Conservation (phyloP, 1,140 invertebrate species). For the Diachasmimorpha longicaudata region DNA sequence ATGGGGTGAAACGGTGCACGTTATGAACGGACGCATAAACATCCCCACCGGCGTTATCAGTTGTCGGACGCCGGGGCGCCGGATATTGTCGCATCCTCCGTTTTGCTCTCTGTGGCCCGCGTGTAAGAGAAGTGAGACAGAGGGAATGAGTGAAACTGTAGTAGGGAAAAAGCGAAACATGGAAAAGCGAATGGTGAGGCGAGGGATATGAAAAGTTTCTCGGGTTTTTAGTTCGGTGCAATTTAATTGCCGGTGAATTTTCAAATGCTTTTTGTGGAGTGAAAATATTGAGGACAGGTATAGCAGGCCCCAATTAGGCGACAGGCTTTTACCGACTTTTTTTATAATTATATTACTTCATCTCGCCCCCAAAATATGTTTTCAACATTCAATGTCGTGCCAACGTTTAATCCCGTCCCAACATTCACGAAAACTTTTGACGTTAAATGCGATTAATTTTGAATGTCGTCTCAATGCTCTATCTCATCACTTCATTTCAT, state of each 20-base stretch:
- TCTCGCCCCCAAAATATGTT: neutral
- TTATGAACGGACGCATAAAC: conserved; percentile 63
- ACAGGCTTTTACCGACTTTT: conserved; percentile 19
- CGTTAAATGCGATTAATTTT: too few relatives aligned
- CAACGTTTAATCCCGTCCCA: too few relatives aligned
- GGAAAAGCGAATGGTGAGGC: neutral
- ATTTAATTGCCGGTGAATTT: neutral
- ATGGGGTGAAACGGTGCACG: conserved; percentile 47
- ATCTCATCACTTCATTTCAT: too few relatives aligned
- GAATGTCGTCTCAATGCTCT: too few relatives aligned
- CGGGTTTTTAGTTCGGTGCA: neutral
- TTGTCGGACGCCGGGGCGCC: conserved; percentile 64
- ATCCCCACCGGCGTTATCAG: conserved; percentile 62
- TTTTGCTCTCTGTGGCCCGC: conserved; percentile 46
- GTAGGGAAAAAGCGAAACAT: conserved; percentile 17
- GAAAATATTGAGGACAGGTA: conserved; percentile 27
- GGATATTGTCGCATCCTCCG: conserved; percentile 65
- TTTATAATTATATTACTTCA: conserved; percentile 20
- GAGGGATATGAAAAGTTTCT: neutral
- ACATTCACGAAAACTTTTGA: too few relatives aligned
- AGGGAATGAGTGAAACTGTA: neutral
- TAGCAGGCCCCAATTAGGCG: conserved; percentile 15
- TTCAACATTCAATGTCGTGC: too few relatives aligned
- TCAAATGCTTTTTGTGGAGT: neutral
- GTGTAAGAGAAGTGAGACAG: conserved; percentile 11